Base-by-base conservation (phyloP, 1,140 invertebrate species). In the Melanaphis sacchari region DNA sequence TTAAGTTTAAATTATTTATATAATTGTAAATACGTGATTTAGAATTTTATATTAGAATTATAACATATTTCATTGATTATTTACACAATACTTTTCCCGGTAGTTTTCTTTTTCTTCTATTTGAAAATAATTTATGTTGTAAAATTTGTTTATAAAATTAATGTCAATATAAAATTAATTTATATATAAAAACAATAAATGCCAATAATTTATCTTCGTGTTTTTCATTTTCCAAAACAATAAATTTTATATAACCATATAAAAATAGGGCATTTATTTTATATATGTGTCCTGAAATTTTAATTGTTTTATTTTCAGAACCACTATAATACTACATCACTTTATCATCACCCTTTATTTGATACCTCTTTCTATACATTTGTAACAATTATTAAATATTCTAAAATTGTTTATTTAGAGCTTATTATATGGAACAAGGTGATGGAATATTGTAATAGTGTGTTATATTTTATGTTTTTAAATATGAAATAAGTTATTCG, bases 381-480 rank as follows among this genome's bases (percentile, higher is more conserved):
- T 84, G 82, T 84, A 41, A 84, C 38, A 84, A 40, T 82, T 82
- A 82, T 81, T 81, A 81, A 81, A 81, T 82, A n/a, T 31, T 66
- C 31, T 18, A 66, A 66, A 66, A n/a, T 76, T n/a, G n/a, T 76
- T 76, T 76, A n/a, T 76, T n/a, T 76, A 0, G 31, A 76, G n/a
- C 31, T 76, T 76, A 76, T 76, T 18, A 76, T 76, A 76, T n/a
- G 4, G 31, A 2, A 24, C 59, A n/a, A 5, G 15, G 59, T 76
- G 11, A 1, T n/a, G 1, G 31, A 66, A n/a, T 66, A n/a, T 66
- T 66, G 18, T 15, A 18, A 11, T 66, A 11, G 31, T 76, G 59
- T 18, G 59, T 76, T 76, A 6, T 76, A n/a, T 76, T 76, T 76
- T 18, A n/a, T 18, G 15, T 18, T 76, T 66, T n/a, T 76, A 76